A percentile compares a stretch with the other conserved stretches of the same genome.
These are phyloP conservation scores for Drosophila nr. perissopoda DNA, from an alignment of 2,888 invertebrate species.

Conservation along the genomic window DNA sequence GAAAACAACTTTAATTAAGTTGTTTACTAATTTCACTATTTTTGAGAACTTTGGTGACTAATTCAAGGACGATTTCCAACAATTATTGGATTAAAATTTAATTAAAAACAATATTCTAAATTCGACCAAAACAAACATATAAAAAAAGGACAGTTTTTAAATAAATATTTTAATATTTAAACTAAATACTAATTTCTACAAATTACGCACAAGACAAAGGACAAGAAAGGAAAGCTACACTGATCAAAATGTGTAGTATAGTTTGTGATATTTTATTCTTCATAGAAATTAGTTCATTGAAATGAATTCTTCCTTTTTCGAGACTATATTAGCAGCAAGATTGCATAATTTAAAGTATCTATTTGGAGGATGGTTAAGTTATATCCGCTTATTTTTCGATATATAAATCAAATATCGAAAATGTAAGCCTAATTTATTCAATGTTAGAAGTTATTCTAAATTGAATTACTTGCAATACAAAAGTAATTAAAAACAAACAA, in stretches of 20 bases:
- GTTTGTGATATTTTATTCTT: background rate
- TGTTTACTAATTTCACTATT: background rate
- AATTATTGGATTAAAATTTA: background rate
- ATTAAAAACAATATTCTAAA: background rate
- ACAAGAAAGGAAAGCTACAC: background rate
- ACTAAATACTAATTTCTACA: background rate
- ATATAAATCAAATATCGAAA: background rate
- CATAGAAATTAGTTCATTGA: background rate
- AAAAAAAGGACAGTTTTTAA: background rate
- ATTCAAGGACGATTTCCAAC: background rate
- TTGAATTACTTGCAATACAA: background rate
- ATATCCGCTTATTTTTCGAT: background rate
- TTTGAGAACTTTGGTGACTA: background rate
- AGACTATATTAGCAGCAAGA: background rate
- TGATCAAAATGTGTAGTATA: background rate
- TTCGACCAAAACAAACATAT: background rate
- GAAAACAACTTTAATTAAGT: background rate
- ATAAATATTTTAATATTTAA: background rate
- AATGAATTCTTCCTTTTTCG: fast-evolving
- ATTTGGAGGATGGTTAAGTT: background rate
- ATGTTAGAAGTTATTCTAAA: background rate
- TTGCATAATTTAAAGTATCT: background rate
- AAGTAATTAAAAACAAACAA: background rate
- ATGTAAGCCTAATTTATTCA: background rate
- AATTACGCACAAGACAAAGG: background rate